Conservation (phyloP, 2,113 vertebrate genomes). For the Merops nubicus region DNA sequence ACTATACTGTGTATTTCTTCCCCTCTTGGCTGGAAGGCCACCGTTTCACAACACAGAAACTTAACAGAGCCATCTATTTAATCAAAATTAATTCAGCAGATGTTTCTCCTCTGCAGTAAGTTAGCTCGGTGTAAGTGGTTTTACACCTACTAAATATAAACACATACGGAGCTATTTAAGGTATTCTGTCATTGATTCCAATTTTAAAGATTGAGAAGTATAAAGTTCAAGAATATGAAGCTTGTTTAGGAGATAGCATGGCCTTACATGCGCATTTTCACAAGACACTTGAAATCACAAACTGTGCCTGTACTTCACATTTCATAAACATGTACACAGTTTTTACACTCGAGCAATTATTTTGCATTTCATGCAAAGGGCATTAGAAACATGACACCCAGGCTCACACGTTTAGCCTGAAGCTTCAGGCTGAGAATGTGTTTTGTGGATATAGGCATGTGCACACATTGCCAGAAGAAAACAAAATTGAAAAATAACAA, state of each 20-base stretch:
- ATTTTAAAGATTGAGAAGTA: neutral
- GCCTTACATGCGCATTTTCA: neutral
- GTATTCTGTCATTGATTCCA: neutral
- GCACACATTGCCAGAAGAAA: accelerated
- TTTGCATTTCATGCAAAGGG: neutral
- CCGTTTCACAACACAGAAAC: neutral
- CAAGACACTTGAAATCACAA: neutral
- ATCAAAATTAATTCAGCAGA: neutral
- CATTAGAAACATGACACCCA: neutral
- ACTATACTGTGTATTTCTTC: neutral
- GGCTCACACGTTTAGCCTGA: neutral
- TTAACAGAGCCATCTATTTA: neutral
- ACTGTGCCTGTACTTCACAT: neutral
- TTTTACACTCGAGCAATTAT: neutral
- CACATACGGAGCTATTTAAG: neutral
- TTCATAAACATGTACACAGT: neutral
- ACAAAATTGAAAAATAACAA: neutral
- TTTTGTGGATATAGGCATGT: neutral
- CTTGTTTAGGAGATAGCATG: neutral
- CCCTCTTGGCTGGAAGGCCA: neutral
- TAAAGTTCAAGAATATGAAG: neutral
- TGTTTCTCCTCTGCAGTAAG: neutral
- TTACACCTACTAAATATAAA: conserved; percentile 5
- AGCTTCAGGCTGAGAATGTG: neutral
- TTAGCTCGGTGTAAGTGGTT: neutral